These are phyloP conservation scores for Sclerurus mexicanus DNA, from an alignment of 2,113 vertebrate genomes.

Conservation along the genomic window DNA sequence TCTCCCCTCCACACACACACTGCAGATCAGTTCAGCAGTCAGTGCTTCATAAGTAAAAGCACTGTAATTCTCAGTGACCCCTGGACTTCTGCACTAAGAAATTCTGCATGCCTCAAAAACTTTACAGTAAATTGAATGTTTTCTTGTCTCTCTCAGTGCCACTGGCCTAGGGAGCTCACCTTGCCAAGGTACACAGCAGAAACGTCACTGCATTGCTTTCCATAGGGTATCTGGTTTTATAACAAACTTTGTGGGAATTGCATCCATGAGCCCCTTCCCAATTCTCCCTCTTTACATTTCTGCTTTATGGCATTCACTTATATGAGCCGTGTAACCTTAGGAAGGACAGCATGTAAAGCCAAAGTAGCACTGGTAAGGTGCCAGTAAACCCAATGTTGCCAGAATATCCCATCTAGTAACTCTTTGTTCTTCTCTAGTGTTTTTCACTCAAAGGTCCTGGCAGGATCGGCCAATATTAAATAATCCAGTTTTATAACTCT, in stretches of 20 bases:
- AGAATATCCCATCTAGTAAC: fast-evolving
- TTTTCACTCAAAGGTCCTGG: neutral
- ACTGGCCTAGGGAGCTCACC: neutral
- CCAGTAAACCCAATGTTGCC: neutral
- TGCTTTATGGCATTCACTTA: neutral
- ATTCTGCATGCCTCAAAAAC: neutral
- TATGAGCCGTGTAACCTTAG: fast-evolving
- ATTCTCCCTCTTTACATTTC: neutral
- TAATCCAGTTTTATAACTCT: neutral
- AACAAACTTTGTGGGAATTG: neutral
- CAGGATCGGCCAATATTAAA: neutral
- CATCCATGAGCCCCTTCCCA: neutral
- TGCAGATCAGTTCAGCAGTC: neutral
- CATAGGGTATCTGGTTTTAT: neutral
- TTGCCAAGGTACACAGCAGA: neutral
- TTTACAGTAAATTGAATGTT: neutral
- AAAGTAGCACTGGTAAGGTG: neutral
- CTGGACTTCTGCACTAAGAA: neutral
- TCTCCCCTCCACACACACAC: neutral
- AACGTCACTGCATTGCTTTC: neutral
- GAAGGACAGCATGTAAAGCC: neutral
- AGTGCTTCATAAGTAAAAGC: neutral
- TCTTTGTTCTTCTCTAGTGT: neutral
- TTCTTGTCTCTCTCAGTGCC: neutral
- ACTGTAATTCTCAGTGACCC: neutral